Evolutionary conservation across 2,888 invertebrate genomes (phyloP).

Genomic region (Lithophane semibrunnea): DNA sequence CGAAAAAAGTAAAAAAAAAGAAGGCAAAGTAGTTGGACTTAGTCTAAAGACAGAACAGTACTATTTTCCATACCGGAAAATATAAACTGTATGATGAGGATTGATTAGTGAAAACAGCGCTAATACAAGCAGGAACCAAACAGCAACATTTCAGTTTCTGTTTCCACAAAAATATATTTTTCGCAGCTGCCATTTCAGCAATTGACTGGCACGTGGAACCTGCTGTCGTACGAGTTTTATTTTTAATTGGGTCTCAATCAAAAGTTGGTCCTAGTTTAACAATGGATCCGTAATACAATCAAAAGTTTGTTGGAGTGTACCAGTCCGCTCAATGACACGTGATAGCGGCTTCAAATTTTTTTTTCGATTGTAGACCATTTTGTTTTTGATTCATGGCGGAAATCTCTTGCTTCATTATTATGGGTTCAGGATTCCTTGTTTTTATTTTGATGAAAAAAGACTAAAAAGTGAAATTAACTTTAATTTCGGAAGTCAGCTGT

Average conservation of each 20-base stretch:
- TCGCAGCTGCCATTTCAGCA: slow-evolving; percentile 8
- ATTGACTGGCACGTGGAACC: slow-evolving; percentile 17
- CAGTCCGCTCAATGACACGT: slow-evolving; percentile 41
- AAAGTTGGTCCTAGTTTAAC: slow-evolving; percentile 54
- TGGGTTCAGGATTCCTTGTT: not conserved
- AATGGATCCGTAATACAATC: slow-evolving; percentile 47
- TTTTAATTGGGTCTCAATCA: slow-evolving; percentile 61
- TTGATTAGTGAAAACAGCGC: no score
- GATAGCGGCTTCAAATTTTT: not conserved
- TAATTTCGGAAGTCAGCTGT: no score
- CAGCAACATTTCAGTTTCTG: not conserved
- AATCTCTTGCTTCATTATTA: not conserved
- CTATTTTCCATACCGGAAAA: no score
- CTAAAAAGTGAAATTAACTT: no score
- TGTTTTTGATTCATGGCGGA: not conserved
- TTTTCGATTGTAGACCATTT: not conserved
- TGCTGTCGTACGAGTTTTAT: slow-evolving; percentile 47
- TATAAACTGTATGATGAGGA: not conserved
- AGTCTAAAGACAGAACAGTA: not conserved
- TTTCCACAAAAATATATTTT: slow-evolving; percentile 9
- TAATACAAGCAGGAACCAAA: no score
- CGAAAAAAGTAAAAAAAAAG: not conserved
- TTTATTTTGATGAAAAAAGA: not conserved
- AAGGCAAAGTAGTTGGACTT: not conserved
- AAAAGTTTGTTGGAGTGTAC: slow-evolving; percentile 46